These are phyloP conservation scores for Acropternis orthonyx DNA, from an alignment of 2,797 vertebrate species.

Conservation along the genomic window DNA sequence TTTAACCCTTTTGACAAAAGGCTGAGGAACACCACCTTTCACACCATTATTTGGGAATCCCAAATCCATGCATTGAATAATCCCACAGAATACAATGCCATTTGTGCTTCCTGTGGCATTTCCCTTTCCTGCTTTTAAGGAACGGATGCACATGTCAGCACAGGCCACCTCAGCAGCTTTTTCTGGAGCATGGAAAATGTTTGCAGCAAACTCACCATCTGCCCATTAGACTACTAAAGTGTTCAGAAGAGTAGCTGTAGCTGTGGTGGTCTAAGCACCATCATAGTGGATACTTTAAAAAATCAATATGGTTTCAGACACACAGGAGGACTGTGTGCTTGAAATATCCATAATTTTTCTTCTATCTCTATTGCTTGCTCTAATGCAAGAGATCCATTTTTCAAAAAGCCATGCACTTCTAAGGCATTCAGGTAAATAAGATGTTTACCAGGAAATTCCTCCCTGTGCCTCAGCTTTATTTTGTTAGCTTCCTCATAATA, in stretches of 20 bases:
- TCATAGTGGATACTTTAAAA: not conserved
- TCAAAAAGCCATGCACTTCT: not conserved
- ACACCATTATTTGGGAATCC: not conserved
- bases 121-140: not conserved
- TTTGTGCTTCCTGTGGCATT: not conserved
- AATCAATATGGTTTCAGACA: not conserved
- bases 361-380: not conserved
- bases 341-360: not conserved
- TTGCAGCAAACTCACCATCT: not conserved
- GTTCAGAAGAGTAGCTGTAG: not conserved
- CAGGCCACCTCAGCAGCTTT: not conserved
- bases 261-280: not conserved
- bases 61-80: not conserved
- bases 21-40: not conserved
- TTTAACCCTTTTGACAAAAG: not conserved
- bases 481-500: constrained; percentile 83
- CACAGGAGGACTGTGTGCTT: not conserved
- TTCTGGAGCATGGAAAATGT: not conserved
- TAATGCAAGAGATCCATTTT: not conserved
- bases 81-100: not conserved
- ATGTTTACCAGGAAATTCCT: constrained; percentile 83
- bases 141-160: not conserved
- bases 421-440: not conserved
- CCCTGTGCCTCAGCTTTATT: constrained; percentile 81
- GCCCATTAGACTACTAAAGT: not conserved